A percentile compares a stretch with the other conserved stretches of the same genome.
These are phyloP conservation scores for Leucophenga maculata DNA, from an alignment of 2,888 invertebrate genomes.

Conservation along the genomic window DNA sequence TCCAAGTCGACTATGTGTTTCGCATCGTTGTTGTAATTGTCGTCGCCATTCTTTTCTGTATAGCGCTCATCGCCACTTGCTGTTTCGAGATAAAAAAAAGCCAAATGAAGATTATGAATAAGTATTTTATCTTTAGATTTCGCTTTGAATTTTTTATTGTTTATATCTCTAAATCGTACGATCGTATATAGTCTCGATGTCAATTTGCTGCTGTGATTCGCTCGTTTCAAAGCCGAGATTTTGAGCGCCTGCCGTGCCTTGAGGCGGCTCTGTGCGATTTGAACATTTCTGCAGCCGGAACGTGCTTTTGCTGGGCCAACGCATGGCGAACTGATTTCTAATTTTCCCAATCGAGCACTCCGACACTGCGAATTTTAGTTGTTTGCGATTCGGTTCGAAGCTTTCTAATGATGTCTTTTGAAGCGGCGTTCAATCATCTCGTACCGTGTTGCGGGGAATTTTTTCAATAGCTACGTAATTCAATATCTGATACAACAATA, in stretches of 20 bases:
- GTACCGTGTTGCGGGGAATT: neutral
- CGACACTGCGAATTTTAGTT: neutral
- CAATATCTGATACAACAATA: neutral
- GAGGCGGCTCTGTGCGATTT: constrained; percentile 2
- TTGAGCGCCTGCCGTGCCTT: neutral
- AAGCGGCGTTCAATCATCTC: neutral
- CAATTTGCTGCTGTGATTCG: neutral
- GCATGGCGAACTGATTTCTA: constrained; percentile 56
- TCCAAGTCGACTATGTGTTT: constrained; percentile 50
- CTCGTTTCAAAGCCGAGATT: constrained; percentile 7
- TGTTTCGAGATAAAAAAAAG: constrained; percentile 29
- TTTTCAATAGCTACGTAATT: neutral
- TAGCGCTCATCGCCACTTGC: constrained; percentile 52
- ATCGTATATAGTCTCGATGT: constrained; percentile 50
- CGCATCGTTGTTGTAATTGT: constrained; percentile 36
- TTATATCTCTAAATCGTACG: constrained; percentile 46
- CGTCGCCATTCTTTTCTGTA: constrained; percentile 50
- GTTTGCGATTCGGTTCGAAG: neutral
- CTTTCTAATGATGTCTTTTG: constrained; percentile 1
- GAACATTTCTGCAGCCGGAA: constrained; percentile 38
- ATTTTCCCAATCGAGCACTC: constrained; percentile 38
- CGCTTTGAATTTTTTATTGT: neutral
- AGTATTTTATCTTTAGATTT: neutral
- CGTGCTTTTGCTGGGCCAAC: constrained; percentile 59
- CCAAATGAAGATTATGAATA: neutral